Base-by-base conservation (phyloP, 2,888 invertebrate genomes). In the Aleiodes alternator region DNA sequence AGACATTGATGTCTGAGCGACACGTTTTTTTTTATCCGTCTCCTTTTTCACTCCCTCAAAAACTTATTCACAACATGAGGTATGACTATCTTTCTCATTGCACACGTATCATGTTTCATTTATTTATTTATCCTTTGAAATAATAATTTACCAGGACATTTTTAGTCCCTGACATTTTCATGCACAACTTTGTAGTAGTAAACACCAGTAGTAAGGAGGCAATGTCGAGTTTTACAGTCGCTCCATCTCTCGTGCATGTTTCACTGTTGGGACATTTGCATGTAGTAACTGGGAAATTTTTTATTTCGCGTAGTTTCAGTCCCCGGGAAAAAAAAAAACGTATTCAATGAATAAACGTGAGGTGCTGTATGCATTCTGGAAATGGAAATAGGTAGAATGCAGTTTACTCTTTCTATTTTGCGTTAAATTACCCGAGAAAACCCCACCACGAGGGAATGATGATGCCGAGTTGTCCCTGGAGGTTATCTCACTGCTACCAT, bases 221-320 rank as follows among this genome's bases (percentile, higher is more conserved):
- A 64, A 14, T 64, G 64, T 64, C 64, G 64, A 64, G 55, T 55
- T 61, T 70, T 76, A 74, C 71, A 72, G 69, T 56, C 74, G 48
- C 76, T 55, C 50, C 56, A 53, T 72, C 72, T 76, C 77, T 73
- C 77, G 72, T 78, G 73, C 73, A 50, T 72, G 59, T 59, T 64
- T 16, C 59, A 31, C 38, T 69, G 48, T 48, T 11, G 31, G 50
- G 38, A 50, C 51, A 72, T 72, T 68, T 75, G 69, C 69, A 74
- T 75, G 51, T n/a, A 64, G 64, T 64, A 55, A 43, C 56, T 71
- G 75, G 76, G 66, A 75, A 76, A 72, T 81, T 83, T 23, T 82
- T 82, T 84, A 83, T 82, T 82, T 81, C 75, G 59, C 73, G 80
- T 23, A 48, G 76, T 77, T 77, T 73, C 3, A 43, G 76, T 68